Evolutionary conservation across 2,888 invertebrate genomes (phyloP).

Genomic region (Tolmerus cingulatus): DNA sequence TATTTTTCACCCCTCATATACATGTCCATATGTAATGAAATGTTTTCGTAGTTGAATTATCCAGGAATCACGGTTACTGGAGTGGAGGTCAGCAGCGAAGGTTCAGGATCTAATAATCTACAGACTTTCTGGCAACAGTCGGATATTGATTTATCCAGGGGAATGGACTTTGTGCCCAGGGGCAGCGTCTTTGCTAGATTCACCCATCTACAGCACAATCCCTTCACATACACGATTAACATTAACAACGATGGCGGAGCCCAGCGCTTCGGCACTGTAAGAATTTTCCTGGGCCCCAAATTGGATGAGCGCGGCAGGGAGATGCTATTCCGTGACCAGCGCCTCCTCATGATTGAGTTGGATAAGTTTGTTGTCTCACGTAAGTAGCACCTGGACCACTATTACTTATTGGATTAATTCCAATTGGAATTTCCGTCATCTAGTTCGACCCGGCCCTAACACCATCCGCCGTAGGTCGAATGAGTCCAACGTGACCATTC

Average conservation of each 20-base stretch:
- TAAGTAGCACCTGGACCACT: slow-evolving; percentile 59
- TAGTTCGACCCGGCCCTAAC: slow-evolving; percentile 73
- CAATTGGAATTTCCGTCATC: slow-evolving; percentile 32
- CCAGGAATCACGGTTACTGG: slow-evolving; percentile 67
- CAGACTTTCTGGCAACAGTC: slow-evolving; percentile 79
- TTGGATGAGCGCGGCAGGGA: slow-evolving; percentile 69
- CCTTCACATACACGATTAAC: slow-evolving; percentile 71
- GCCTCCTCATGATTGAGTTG: slow-evolving; percentile 69
- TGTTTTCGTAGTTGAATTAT: slow-evolving; percentile 45
- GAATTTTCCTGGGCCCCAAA: slow-evolving; percentile 71
- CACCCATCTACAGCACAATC: slow-evolving; percentile 77
- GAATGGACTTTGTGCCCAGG: slow-evolving; percentile 79
- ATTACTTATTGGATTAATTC: background rate
- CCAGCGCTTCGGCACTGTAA: slow-evolving; percentile 67
- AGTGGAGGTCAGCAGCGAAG: slow-evolving; percentile 64
- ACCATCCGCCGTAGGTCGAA: slow-evolving; percentile 69
- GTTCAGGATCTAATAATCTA: slow-evolving; percentile 66
- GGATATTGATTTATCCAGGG: slow-evolving; percentile 75
- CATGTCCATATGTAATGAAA: background rate
- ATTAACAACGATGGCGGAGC: slow-evolving; percentile 66
- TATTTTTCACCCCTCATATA: background rate
- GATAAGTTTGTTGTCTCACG: slow-evolving; percentile 69
- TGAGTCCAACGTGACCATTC: slow-evolving; percentile 79
- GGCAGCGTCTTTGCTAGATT: slow-evolving; percentile 72
- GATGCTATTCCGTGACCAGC: slow-evolving; percentile 67